Conservation (phyloP, 92 coral and sea anemone genomes). For the Pocillopora grandis region DNA sequence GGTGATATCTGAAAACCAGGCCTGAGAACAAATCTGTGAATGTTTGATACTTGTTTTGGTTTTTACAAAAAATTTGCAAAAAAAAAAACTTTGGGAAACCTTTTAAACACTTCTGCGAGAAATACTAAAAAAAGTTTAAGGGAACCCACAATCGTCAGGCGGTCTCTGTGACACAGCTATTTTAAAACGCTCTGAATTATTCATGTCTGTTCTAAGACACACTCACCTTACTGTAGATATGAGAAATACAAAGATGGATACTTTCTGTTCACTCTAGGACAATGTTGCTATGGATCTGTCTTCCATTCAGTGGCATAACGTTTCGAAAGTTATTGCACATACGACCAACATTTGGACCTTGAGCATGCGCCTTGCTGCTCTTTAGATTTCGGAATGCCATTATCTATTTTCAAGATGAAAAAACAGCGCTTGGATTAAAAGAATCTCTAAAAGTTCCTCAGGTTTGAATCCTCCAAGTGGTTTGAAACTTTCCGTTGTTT, state of each 20-base stretch:
- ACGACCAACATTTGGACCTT: slow-evolving; percentile 32
- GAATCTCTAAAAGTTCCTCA: background rate
- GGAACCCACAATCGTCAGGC: no score
- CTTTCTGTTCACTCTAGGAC: slow-evolving; percentile 9
- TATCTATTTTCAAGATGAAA: slow-evolving; percentile 34
- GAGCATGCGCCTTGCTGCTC: slow-evolving; percentile 55
- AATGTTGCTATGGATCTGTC: slow-evolving; percentile 54
- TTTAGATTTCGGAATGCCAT: slow-evolving; percentile 54
- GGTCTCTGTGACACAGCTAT: no score
- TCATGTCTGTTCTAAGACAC: background rate
- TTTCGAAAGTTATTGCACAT: slow-evolving; percentile 63
- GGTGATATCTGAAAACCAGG: no score
- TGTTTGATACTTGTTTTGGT: background rate
- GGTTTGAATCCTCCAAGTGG: no score
- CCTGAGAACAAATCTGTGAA: no score
- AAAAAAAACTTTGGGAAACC: background rate
- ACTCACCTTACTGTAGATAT: background rate
- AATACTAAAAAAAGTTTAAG: no score
- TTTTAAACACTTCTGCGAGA: background rate
- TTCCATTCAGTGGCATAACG: slow-evolving; percentile 50
- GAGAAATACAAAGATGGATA: background rate
- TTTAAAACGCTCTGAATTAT: background rate
- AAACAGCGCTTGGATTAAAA: background rate
- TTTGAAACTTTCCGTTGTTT: no score
- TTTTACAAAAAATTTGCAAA: no score